Conservation (phyloP, 1,140 invertebrate genomes). For the Semibalanus balanoides region DNA sequence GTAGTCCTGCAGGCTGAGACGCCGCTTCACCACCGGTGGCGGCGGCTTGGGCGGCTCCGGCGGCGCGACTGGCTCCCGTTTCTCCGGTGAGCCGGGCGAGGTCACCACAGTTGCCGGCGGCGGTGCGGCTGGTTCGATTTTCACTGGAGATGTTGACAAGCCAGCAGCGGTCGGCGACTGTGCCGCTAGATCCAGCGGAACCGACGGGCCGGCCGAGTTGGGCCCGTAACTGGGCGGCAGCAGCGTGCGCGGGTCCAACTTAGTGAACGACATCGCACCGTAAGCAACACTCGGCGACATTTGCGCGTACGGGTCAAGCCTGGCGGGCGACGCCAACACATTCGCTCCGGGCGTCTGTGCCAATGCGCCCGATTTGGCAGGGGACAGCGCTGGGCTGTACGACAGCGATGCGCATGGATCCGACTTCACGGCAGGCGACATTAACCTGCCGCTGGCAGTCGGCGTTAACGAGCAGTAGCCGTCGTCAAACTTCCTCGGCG, state of each 20-base stretch:
- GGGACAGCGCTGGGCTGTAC: background rate
- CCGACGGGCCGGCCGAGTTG: too few species aligned
- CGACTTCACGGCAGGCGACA: background rate
- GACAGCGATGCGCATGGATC: background rate
- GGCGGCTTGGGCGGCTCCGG: background rate
- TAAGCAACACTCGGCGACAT: background rate
- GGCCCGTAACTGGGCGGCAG: too few species aligned
- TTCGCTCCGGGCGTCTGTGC: too few species aligned
- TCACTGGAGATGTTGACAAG: background rate
- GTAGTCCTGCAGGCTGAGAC: slow-evolving; percentile 6
- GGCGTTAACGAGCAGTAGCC: too few species aligned
- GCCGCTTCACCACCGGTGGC: background rate
- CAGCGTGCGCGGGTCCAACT: too few species aligned
- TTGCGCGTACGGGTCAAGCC: background rate
- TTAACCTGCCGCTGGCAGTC: background rate
- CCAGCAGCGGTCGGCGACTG: background rate
- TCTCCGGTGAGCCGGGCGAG: background rate
- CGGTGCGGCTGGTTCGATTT: background rate
- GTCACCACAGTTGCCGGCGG: background rate
- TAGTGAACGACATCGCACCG: background rate
- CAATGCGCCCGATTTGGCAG: too few species aligned
- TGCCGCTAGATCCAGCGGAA: too few species aligned
- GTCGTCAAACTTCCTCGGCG: too few species aligned
- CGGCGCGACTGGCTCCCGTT: background rate
- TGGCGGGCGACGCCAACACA: background rate